These are phyloP conservation scores for Eudorcas thomsonii DNA, from an alignment of 2,113 vertebrate species.

Conservation along the genomic window DNA sequence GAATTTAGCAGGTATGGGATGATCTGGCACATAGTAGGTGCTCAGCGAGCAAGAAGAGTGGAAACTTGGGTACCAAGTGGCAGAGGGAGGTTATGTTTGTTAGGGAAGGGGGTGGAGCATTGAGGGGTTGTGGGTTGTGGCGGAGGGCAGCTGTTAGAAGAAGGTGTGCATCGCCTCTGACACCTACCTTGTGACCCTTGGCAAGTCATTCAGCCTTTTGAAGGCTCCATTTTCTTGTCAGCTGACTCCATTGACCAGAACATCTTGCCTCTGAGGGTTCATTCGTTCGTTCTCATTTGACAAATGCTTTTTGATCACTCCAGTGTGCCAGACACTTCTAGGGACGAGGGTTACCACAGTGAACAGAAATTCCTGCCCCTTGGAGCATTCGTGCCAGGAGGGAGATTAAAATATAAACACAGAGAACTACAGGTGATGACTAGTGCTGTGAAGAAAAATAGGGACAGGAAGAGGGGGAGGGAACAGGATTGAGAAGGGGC, in stretches of 20 bases:
- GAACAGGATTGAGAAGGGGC: not conserved
- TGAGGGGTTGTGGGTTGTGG: not conserved
- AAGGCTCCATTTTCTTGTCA: not conserved
- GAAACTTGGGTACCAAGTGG: not conserved
- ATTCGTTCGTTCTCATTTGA: not conserved
- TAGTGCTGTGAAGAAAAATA: not conserved
- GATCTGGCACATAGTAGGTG: not conserved
- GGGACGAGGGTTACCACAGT: too few species aligned
- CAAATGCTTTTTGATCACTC: not conserved
- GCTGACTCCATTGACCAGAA: not conserved
- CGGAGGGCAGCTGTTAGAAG: not conserved
- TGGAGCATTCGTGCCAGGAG: not conserved
- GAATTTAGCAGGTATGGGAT: not conserved
- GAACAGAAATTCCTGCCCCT: not conserved
- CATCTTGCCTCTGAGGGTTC: not conserved
- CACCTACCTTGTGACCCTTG: not conserved
- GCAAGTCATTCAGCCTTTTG: not conserved
- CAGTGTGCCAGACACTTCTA: not conserved
- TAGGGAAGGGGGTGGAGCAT: not conserved
- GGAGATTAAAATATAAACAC: not conserved
- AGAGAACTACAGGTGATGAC: not conserved
- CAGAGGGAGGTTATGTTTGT: not conserved
- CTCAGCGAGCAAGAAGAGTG: not conserved
- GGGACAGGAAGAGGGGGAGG: not conserved
- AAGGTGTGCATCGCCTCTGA: not conserved